Evolutionary conservation across 2,797 vertebrate species (phyloP), one percentile per base, ranked within the genome.

Genomic region (Thaleichthys pacificus): DNA sequence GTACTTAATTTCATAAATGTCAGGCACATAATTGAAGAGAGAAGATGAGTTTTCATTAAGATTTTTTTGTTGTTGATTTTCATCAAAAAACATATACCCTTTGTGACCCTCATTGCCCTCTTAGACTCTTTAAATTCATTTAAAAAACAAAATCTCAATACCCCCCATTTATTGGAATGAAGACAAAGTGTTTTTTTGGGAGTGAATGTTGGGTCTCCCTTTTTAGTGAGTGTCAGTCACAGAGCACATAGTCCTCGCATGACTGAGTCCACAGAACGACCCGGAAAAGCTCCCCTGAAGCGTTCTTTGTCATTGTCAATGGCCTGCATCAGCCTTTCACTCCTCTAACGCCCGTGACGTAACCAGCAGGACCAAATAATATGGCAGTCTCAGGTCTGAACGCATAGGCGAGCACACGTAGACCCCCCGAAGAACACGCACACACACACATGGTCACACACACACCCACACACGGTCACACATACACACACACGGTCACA

Each of bases 341-440:
- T 54, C 26, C 62, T 69, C 62, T 71, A 65, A 71, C 63, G 47
- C 14, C 69, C 61, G 14, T 68, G 72, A 65, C 51, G 38, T 67
- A 67, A 74, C 38, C 65, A 72, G 70, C 24, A 51, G 14, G 28
- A 67, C 57, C 28, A 57, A 56, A 65, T 9, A 64, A n/a, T 63
- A 35, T 14, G 7, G 24, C 49, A 19, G 22, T 30, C 14, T 51
- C n/a, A n/a, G 47, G 42, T 32, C 51, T 24, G 49, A 5, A 3
- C 63, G 30, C 17, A 15, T 22, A 69, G 42, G 11, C 58, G 65
- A 64, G 35, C 21, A 24, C 24, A 47, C 21, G 21, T 12, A 21
- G 22, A 71, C 9, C 51, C 14, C 5, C n/a, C 11, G 24, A 61
- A 26, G 15, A 15, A 1, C 4, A 21, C 19, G 5, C 42, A 30